Conservation (phyloP, 2,797 vertebrate genomes). For the Betta splendens region DNA sequence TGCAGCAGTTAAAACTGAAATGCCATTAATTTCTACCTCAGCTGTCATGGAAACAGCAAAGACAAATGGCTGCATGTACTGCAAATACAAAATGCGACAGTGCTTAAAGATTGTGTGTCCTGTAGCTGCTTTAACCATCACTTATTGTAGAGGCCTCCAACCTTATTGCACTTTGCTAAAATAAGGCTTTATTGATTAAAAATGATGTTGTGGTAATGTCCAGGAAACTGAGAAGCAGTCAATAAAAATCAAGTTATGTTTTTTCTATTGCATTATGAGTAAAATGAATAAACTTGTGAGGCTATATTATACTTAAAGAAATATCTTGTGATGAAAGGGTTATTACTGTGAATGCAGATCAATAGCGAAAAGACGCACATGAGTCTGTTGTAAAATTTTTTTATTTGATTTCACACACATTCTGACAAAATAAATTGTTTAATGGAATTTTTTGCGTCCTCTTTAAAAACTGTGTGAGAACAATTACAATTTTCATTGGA, state of each 20-base stretch:
- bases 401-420: background rate
- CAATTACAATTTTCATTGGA: background rate
- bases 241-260: background rate
- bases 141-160: background rate
- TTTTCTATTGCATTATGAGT: background rate
- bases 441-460: background rate
- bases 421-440: background rate
- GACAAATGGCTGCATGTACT: too few relatives aligned
- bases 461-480: background rate
- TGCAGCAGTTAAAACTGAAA: conserved; percentile 1
- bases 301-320: background rate
- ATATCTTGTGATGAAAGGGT: background rate
- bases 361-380: background rate
- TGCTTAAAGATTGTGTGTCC: too few relatives aligned
- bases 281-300: too few relatives aligned
- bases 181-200: background rate
- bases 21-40: conserved; percentile 2
- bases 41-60: background rate
- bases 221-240: background rate
- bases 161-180: background rate
- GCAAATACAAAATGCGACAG: too few relatives aligned
- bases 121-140: too few relatives aligned
- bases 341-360: background rate
- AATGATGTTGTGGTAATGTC: background rate
- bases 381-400: background rate